Conservation (phyloP, 2,888 invertebrate genomes). For the Amiota communis region DNA sequence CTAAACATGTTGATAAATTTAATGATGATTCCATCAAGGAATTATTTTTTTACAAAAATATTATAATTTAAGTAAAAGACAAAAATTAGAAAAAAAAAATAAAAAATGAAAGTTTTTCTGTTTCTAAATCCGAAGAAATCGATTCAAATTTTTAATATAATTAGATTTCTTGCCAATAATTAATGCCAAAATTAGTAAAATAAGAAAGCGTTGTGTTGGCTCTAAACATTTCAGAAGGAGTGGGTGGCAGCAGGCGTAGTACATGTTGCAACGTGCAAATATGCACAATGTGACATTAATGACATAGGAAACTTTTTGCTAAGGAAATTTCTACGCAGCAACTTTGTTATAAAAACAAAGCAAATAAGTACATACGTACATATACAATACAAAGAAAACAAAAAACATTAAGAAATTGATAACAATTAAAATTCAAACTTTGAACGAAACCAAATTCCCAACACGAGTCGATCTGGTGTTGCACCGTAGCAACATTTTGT, state of each 20-base stretch:
- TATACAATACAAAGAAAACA: neutral
- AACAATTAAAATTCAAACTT: slow-evolving; percentile 51
- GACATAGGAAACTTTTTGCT: slow-evolving; percentile 17
- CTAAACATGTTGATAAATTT: too few species aligned
- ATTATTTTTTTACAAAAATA: too few species aligned
- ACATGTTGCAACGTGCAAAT: slow-evolving; percentile 51
- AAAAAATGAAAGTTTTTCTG: too few species aligned
- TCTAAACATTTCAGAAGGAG: neutral
- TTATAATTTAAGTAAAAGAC: too few species aligned
- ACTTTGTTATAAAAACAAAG: slow-evolving; percentile 46
- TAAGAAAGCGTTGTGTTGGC: neutral
- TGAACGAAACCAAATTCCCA: slow-evolving; percentile 13
- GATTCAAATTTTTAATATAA: neutral
- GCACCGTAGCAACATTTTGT: neutral
- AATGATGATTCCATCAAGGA: too few species aligned
- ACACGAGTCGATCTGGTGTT: neutral
- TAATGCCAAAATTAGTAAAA: neutral
- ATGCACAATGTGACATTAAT: slow-evolving; percentile 42
- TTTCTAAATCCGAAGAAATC: too few species aligned
- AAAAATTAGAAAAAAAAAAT: too few species aligned
- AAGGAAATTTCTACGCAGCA: slow-evolving; percentile 59
- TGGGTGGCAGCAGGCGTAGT: neutral
- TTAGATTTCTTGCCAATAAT: slow-evolving; percentile 4
- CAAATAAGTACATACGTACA: slow-evolving; percentile 33
- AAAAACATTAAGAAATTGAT: slow-evolving; percentile 37